These are phyloP conservation scores for Paraplagusia blochii DNA, from an alignment of 2,113 vertebrate species.

Conservation along the genomic window DNA sequence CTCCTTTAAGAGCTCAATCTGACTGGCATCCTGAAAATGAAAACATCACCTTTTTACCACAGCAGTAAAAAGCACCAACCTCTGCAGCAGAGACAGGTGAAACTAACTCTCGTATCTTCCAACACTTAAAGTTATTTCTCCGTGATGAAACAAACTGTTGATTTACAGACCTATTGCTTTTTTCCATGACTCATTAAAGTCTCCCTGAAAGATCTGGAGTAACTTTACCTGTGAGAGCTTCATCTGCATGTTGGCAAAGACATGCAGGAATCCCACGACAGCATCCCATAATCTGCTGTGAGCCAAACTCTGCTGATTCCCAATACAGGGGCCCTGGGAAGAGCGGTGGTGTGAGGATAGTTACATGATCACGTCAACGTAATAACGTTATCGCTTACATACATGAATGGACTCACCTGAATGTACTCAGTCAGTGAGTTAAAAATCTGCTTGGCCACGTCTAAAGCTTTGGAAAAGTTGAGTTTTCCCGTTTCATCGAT, in stretches of 20 bases:
- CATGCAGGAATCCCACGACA: constrained; percentile 95
- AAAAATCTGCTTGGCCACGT: constrained; percentile 96
- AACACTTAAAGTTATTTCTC: too few species aligned
- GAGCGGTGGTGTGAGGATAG: too few species aligned
- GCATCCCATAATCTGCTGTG: constrained; percentile 98
- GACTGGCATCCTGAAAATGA: constrained; percentile 86
- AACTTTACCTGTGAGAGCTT: constrained; percentile 93
- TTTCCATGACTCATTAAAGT: too few species aligned
- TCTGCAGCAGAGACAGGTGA: neutral
- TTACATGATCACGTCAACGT: too few species aligned
- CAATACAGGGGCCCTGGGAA: constrained; percentile 90
- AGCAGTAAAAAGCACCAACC: neutral
- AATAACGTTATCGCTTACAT: too few species aligned
- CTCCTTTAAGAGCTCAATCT: constrained; percentile 95
- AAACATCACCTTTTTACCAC: neutral
- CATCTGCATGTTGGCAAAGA: constrained; percentile 99
- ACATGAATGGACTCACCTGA: constrained; percentile 58
- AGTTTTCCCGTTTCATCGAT: constrained; percentile 93
- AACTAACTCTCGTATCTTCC: neutral
- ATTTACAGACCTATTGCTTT: too few species aligned
- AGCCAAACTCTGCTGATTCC: constrained; percentile 97
- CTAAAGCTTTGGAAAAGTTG: constrained; percentile 95
- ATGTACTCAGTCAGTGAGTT: constrained; percentile 98
- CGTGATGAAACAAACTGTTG: too few species aligned
- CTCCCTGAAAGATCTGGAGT: too few species aligned